Conservation (phyloP, 2,113 vertebrate species). For the Takifugu flavidus region DNA sequence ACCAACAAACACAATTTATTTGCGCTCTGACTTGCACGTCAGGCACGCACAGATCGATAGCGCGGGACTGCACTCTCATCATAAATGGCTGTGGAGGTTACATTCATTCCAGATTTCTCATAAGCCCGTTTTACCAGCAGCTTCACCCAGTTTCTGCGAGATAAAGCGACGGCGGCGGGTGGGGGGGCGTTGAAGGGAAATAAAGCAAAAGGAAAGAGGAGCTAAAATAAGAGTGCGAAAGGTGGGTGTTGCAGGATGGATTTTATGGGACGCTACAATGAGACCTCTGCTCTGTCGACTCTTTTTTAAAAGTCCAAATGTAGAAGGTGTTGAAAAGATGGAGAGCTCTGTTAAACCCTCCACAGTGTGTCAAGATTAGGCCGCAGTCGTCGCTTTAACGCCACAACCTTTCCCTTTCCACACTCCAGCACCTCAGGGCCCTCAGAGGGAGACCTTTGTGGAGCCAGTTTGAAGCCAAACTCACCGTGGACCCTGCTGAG, state of each 20-base stretch:
- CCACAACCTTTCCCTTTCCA: too few relatives aligned
- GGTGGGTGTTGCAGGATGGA: constrained; percentile 15
- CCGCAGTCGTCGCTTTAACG: too few relatives aligned
- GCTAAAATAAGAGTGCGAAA: constrained; percentile 17
- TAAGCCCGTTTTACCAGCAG: background rate
- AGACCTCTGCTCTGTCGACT: too few relatives aligned
- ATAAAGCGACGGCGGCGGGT: constrained; percentile 14
- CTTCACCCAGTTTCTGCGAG: constrained; percentile 12
- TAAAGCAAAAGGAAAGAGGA: constrained; percentile 32
- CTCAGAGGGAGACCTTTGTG: too few relatives aligned
- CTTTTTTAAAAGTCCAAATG: too few relatives aligned
- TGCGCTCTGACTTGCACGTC: constrained; percentile 4
- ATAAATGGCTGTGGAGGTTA: background rate
- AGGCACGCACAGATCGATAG: constrained; percentile 1
- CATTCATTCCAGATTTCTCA: background rate
- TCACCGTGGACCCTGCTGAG: too few relatives aligned
- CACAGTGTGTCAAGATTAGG: too few relatives aligned
- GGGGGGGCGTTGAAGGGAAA: constrained; percentile 16
- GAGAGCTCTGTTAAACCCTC: too few relatives aligned
- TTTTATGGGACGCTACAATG: background rate
- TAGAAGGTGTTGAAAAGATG: too few relatives aligned
- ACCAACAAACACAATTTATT: constrained; percentile 9
- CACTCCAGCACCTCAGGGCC: too few relatives aligned
- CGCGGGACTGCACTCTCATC: background rate
- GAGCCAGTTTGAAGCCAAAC: too few relatives aligned